Evolutionary conservation across 1,140 invertebrate species (phyloP).

Genomic region (Sinonovacula constricta): DNA sequence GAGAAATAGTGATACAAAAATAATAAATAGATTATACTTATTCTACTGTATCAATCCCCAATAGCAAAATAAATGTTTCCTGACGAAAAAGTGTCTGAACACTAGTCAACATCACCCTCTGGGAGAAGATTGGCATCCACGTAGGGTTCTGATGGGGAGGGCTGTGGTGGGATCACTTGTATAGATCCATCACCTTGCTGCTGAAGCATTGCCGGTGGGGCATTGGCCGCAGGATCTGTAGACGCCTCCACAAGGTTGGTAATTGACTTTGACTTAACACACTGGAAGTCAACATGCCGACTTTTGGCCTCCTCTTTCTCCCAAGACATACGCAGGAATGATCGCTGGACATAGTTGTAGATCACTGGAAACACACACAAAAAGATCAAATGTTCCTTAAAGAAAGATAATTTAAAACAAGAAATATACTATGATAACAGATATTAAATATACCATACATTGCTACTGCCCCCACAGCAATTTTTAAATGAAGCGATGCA

Average conservation of each 20-base stretch:
- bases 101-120: conserved; percentile 70
- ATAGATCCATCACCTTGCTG: conserved; percentile 69
- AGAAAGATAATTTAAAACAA: too few relatives aligned
- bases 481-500: too few relatives aligned
- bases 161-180: conserved; percentile 76
- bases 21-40: too few relatives aligned
- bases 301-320: conserved; percentile 99
- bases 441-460: too few relatives aligned
- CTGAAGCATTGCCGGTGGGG: conserved; percentile 84
- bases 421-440: too few relatives aligned
- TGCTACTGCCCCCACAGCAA: too few relatives aligned
- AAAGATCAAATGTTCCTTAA: too few relatives aligned
- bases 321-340: conserved; percentile 99
- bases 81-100: too few relatives aligned
- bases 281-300: conserved; percentile 97
- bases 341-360: conserved; percentile 99
- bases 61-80: too few relatives aligned
- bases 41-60: too few relatives aligned
- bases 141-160: conserved; percentile 78
- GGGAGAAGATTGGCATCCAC: conserved; percentile 76
- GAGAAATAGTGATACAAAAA: too few relatives aligned
- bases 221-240: conserved; percentile 88
- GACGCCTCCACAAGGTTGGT: conserved; percentile 76
- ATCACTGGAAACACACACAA: conserved; percentile 87
- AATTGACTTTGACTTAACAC: conserved; percentile 79